These are phyloP conservation scores for Eudyptes chrysolophus DNA, from an alignment of 2,113 vertebrate genomes.

Conservation along the genomic window DNA sequence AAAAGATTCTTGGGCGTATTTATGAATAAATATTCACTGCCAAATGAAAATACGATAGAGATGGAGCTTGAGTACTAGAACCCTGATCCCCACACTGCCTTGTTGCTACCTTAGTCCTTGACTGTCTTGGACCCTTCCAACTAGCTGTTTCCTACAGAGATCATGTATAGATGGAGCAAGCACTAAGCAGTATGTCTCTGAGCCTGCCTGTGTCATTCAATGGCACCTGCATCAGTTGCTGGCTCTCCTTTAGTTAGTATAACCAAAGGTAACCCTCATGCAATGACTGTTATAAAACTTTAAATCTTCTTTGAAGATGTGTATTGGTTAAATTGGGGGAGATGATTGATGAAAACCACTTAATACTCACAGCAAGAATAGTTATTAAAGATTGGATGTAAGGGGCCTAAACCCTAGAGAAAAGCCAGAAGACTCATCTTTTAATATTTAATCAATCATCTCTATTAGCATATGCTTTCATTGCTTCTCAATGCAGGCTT, in stretches of 20 bases:
- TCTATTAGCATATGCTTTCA: conserved; percentile 28
- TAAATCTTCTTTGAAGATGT: not conserved
- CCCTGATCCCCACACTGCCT: not conserved
- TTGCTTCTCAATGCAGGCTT: conserved; percentile 4
- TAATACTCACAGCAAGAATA: not conserved
- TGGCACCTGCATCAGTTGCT: not conserved
- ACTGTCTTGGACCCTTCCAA: not conserved
- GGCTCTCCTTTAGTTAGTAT: not conserved
- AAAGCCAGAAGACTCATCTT: not conserved
- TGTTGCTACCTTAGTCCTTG: not conserved
- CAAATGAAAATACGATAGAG: not conserved
- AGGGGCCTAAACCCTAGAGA: not conserved
- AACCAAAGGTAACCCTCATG: not conserved
- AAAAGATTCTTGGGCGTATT: not conserved
- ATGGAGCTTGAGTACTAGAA: not conserved
- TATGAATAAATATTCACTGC: not conserved
- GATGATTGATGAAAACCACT: not conserved
- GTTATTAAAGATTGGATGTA: not conserved
- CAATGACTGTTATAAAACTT: not conserved
- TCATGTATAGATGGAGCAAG: not conserved
- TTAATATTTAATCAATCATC: conserved; percentile 22
- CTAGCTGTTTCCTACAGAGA: not conserved
- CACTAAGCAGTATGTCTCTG: not conserved
- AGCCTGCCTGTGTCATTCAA: not conserved
- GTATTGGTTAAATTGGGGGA: not conserved